Evolutionary conservation across 2,888 invertebrate species (phyloP).

Genomic region (Orthosia incerta): DNA sequence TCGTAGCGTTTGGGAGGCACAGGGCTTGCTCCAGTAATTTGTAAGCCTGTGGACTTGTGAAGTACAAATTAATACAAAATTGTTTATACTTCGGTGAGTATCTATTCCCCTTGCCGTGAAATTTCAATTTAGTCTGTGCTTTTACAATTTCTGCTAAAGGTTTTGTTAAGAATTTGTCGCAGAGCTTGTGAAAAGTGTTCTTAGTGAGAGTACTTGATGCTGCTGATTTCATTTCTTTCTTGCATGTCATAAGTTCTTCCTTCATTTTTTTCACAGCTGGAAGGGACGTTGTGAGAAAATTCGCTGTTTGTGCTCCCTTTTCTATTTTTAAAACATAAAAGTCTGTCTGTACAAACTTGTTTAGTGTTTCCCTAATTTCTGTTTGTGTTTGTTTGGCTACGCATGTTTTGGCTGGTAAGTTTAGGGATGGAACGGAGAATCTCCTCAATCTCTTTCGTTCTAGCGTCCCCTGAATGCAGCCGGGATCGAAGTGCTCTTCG

Average conservation of each 20-base stretch:
- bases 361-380: constrained; percentile 37
- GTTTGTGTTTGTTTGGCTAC: constrained; percentile 41
- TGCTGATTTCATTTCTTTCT: constrained; percentile 40
- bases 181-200: constrained; percentile 50
- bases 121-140: constrained; percentile 60
- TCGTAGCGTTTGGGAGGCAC: constrained; percentile 56
- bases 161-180: constrained; percentile 60
- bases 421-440: constrained; percentile 31
- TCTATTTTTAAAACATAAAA: constrained; percentile 48
- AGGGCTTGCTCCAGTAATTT: constrained; percentile 55
- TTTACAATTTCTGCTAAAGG: constrained; percentile 62
- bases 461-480: constrained; percentile 17
- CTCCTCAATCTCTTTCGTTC: constrained; percentile 38
- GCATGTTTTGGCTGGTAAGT: constrained; percentile 30
- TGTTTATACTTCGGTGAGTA: constrained; percentile 55
- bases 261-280: constrained; percentile 45
- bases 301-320: constrained; percentile 40
- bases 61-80: constrained; percentile 67
- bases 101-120: constrained; percentile 44
- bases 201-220: constrained; percentile 30
- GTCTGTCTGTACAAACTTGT: constrained; percentile 48
- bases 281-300: constrained; percentile 34
- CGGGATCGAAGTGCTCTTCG: constrained; percentile 52
- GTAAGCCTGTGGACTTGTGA: constrained; percentile 65
- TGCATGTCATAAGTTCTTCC: constrained; percentile 37